phyloP scores from a whole-genome alignment of 1,140 invertebrate genomes.

The Goniozus legneri region DNA sequence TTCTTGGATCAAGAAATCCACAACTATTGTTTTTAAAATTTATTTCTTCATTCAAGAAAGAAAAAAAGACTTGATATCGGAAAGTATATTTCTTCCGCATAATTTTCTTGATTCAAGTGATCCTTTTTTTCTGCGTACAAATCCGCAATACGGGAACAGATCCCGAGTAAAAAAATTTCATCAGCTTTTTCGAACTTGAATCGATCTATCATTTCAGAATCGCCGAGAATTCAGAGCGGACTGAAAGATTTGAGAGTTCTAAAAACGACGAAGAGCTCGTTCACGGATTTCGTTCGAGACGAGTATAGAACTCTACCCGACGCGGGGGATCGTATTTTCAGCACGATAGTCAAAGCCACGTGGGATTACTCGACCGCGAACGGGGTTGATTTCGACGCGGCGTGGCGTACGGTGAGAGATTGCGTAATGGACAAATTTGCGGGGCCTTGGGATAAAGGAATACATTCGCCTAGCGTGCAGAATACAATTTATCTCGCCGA shows the following conservation, averaged over 20 bases:
- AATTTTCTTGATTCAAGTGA: too few species aligned
- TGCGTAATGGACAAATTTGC: slow-evolving; percentile 71
- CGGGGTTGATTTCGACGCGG: slow-evolving; percentile 63
- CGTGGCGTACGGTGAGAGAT: slow-evolving; percentile 65
- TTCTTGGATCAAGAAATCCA: too few species aligned
- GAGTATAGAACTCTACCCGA: slow-evolving; percentile 71
- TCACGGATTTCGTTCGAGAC: slow-evolving; percentile 72
- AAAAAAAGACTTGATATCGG: too few species aligned
- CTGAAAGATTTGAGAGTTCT: slow-evolving; percentile 66
- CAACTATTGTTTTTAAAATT: too few species aligned
- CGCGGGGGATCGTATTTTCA: slow-evolving; percentile 69
- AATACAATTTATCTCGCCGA: slow-evolving; percentile 70
- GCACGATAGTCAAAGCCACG: slow-evolving; percentile 67
- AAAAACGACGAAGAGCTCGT: slow-evolving; percentile 75
- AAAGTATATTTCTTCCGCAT: too few species aligned
- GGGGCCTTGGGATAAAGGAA: slow-evolving; percentile 63
- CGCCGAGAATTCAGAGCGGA: slow-evolving; percentile 61
- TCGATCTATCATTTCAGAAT: slow-evolving; percentile 41
- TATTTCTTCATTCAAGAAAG: too few species aligned
- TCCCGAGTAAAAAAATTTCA: too few species aligned
- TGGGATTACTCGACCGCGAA: slow-evolving; percentile 66
- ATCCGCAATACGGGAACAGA: too few species aligned
- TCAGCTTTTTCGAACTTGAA: background rate
- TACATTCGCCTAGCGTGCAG: slow-evolving; percentile 72
- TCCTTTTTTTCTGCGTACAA: too few species aligned